A percentile compares a stretch with the other conserved stretches of the same genome.
These are phyloP conservation scores for Timema podura DNA, from an alignment of 2,888 invertebrate genomes.

Conservation along the genomic window DNA sequence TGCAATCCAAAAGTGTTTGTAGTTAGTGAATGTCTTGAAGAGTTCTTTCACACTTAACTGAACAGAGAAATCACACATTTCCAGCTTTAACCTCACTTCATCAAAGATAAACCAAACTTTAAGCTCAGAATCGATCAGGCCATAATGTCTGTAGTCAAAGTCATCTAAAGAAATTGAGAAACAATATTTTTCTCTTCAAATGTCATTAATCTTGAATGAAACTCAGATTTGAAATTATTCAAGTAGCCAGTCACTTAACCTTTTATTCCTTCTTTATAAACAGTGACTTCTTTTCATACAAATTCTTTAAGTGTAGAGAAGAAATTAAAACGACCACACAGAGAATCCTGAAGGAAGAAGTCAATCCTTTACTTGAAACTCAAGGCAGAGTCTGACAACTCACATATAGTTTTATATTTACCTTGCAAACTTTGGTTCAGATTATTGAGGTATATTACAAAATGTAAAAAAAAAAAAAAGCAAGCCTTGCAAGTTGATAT, in stretches of 20 bases:
- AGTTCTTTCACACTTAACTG: constrained; percentile 7
- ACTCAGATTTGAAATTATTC: neutral
- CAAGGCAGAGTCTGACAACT: neutral
- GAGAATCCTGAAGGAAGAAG: neutral
- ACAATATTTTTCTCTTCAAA: neutral
- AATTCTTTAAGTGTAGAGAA: constrained; percentile 1
- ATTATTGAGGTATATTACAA: neutral
- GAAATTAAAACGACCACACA: neutral
- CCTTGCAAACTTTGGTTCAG: neutral
- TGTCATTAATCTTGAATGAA: neutral
- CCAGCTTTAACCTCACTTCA: neutral
- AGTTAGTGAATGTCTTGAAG: neutral
- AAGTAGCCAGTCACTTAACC: neutral
- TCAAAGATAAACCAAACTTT: neutral
- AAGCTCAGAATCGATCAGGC: neutral
- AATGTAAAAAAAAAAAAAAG: neutral
- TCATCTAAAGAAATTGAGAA: neutral
- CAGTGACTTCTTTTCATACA: neutral
- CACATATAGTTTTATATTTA: too few species aligned
- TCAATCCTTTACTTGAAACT: neutral
- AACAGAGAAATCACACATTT: constrained; percentile 12
- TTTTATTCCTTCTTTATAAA: neutral
- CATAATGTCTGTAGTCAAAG: neutral
- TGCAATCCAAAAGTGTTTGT: neutral
- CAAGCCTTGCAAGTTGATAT: neutral